Conservation (phyloP, 2,797 vertebrate species). For the Borostomias antarcticus region DNA sequence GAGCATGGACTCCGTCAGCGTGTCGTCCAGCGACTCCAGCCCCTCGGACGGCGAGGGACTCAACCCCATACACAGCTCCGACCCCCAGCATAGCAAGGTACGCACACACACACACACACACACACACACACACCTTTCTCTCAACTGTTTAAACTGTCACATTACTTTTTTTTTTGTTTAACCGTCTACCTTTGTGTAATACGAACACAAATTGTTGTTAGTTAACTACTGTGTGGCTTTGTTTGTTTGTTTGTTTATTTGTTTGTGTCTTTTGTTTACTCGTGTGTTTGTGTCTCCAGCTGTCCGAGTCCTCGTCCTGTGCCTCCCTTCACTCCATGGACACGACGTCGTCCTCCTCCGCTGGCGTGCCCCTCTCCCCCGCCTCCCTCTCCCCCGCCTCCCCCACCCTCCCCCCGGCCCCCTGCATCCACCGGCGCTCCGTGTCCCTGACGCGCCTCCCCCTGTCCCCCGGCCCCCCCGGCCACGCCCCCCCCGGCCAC, state of each 20-base stretch:
- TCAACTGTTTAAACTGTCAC: no score
- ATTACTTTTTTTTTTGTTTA: no score
- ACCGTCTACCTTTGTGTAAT: no score
- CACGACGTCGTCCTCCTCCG: slow-evolving; percentile 80
- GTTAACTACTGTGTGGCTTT: no score
- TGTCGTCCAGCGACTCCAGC: slow-evolving; percentile 90
- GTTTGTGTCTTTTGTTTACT: neutral
- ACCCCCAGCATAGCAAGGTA: slow-evolving; percentile 87
- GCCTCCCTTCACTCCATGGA: slow-evolving; percentile 84
- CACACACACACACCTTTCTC: no score
- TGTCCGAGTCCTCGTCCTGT: slow-evolving; percentile 84
- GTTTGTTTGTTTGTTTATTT: no score
- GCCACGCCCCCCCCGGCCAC: slow-evolving; percentile 66
- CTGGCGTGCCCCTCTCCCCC: slow-evolving; percentile 61
- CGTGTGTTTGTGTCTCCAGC: slow-evolving; percentile 62
- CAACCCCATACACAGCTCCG: slow-evolving; percentile 71
- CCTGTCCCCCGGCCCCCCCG: slow-evolving; percentile 65
- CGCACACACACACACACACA: neutral
- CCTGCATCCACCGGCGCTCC: slow-evolving; percentile 77
- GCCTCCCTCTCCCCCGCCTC: slow-evolving; percentile 63
- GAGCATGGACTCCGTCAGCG: slow-evolving; percentile 91
- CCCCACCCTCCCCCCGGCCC: slow-evolving; percentile 55
- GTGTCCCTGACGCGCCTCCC: slow-evolving; percentile 67
- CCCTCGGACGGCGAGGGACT: slow-evolving; percentile 81
- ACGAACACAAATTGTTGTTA: no score